phyloP scores from a whole-genome alignment of 1,140 invertebrate genomes.

The Vanessa atalanta region DNA sequence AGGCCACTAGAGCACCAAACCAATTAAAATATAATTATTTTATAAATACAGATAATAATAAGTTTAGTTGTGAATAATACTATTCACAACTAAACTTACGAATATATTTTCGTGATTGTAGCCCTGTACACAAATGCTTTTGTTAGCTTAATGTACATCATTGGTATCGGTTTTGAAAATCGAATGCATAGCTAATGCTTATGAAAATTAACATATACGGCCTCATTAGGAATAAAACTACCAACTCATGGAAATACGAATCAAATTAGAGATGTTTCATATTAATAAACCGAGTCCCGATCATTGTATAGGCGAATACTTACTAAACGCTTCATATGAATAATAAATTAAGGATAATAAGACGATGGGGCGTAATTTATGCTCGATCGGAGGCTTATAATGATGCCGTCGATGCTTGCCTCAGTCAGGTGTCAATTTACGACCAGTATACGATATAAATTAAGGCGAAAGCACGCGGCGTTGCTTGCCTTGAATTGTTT shows the following conservation, averaged over 20 bases:
- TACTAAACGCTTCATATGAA: constrained; percentile 43
- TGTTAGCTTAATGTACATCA: too few relatives aligned
- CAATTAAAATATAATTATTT: too few relatives aligned
- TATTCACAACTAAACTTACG: too few relatives aligned
- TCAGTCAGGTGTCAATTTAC: constrained; percentile 49
- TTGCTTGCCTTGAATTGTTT: not conserved
- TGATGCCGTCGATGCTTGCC: constrained; percentile 14
- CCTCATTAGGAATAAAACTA: not conserved
- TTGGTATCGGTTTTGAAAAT: too few relatives aligned
- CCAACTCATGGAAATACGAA: not conserved
- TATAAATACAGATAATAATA: too few relatives aligned
- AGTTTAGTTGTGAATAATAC: too few relatives aligned
- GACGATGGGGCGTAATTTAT: constrained; percentile 41
- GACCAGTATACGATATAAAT: not conserved
- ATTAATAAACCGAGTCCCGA: constrained; percentile 39
- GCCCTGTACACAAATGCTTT: too few relatives aligned
- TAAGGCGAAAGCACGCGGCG: not conserved
- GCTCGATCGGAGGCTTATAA: constrained; percentile 36
- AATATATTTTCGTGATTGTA: too few relatives aligned
- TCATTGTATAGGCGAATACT: constrained; percentile 31
- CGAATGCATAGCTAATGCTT: too few relatives aligned
- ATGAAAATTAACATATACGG: not conserved
- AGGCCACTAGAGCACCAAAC: too few relatives aligned
- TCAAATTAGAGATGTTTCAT: not conserved
- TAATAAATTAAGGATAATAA: constrained; percentile 43